These are phyloP conservation scores for Alitta virens DNA, from an alignment of 2,888 invertebrate genomes.

Conservation along the genomic window DNA sequence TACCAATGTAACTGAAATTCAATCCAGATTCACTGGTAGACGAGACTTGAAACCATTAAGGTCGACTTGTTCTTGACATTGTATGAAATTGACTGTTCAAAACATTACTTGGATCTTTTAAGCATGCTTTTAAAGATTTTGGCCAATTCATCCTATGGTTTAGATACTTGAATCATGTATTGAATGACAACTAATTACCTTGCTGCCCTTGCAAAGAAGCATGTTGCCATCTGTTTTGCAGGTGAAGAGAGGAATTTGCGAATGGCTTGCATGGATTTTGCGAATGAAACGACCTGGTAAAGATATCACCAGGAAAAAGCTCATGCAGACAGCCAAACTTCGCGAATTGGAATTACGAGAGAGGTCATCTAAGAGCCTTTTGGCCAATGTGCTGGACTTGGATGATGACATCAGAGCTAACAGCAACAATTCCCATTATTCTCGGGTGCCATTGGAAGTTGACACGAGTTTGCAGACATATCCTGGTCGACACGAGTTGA, in stretches of 20 bases:
- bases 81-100: no score
- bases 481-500: constrained; percentile 69
- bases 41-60: no score
- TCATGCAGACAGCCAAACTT: constrained; percentile 84
- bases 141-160: no score
- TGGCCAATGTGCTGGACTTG: constrained; percentile 95
- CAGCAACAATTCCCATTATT: constrained; percentile 3
- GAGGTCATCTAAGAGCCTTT: constrained; percentile 89
- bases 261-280: constrained; percentile 95
- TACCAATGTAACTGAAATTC: no score
- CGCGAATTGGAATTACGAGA: constrained; percentile 83
- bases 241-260: constrained; percentile 92
- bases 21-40: no score
- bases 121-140: no score
- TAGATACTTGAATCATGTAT: no score
- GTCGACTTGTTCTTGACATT: no score
- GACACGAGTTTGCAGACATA: constrained; percentile 9
- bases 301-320: constrained; percentile 83
- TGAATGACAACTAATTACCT: no score
- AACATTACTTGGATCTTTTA: no score
- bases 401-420: constrained; percentile 79
- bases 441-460: constrained; percentile 3
- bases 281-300: constrained; percentile 95
- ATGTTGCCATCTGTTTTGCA: no score
- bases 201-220: no score